Conservation (phyloP, 2,113 vertebrate genomes). For the Ctenomys sociabilis region DNA sequence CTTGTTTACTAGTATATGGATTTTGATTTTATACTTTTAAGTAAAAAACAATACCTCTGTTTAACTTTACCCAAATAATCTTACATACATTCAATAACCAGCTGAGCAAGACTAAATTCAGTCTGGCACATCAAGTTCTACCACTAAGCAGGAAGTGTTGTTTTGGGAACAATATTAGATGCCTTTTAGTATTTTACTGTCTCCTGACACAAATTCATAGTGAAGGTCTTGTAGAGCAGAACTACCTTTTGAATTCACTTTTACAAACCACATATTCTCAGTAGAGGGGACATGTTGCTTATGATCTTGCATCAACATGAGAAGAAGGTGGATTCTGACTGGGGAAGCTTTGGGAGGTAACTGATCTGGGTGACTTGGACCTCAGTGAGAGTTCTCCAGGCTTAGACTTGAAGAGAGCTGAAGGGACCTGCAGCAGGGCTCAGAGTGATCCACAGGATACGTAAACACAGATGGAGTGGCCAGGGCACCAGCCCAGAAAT, state of each 20-base stretch:
- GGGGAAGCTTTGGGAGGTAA: slow-evolving; percentile 79
- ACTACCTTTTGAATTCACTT: slow-evolving; percentile 86
- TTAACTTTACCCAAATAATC: slow-evolving; percentile 86
- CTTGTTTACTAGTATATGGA: slow-evolving; percentile 14
- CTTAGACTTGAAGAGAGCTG: slow-evolving; percentile 83
- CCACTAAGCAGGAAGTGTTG: slow-evolving; percentile 89
- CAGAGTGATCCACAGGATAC: slow-evolving; percentile 74
- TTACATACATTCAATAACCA: slow-evolving; percentile 85
- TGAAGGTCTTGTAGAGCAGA: slow-evolving; percentile 88
- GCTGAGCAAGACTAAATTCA: slow-evolving; percentile 87
- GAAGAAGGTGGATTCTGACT: slow-evolving; percentile 83
- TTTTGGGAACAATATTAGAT: slow-evolving; percentile 91
- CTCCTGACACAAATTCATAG: slow-evolving; percentile 91
- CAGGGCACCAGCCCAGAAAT: slow-evolving; percentile 65
- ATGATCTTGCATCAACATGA: slow-evolving; percentile 84
- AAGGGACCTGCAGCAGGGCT: slow-evolving; percentile 75
- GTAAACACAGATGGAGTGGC: slow-evolving; percentile 84
- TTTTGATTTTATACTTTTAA: slow-evolving; percentile 71
- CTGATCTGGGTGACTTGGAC: slow-evolving; percentile 77
- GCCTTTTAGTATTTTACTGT: slow-evolving; percentile 90
- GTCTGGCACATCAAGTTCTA: slow-evolving; percentile 90
- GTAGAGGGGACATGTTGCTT: slow-evolving; percentile 77
- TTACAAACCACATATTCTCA: slow-evolving; percentile 83
- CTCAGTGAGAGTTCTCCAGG: slow-evolving; percentile 80
- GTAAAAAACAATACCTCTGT: slow-evolving; percentile 83